phyloP scores from a whole-genome alignment of 2,113 vertebrate genomes.

The Gila orcuttii region DNA sequence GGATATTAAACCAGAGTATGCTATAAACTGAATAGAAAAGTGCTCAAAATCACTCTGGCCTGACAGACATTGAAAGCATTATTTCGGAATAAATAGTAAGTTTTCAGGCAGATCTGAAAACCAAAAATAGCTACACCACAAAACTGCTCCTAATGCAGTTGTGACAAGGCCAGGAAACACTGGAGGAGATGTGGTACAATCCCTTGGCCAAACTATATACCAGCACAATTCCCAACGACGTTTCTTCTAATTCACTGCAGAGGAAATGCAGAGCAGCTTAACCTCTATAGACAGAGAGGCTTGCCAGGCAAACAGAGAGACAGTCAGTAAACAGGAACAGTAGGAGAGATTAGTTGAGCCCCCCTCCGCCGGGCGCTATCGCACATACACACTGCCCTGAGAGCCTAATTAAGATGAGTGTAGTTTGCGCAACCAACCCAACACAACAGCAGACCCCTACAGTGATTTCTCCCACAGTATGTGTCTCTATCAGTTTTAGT shows the following conservation, averaged over 20 bases:
- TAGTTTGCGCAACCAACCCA: constrained; percentile 3
- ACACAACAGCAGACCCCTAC: constrained; percentile 27
- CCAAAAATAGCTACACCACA: background rate
- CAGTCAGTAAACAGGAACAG: constrained; percentile 44
- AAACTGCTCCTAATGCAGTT: background rate
- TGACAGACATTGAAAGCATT: background rate
- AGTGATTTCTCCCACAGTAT: background rate
- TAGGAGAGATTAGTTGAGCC: constrained; percentile 43
- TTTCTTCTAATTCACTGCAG: constrained; percentile 31
- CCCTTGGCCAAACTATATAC: constrained; percentile 46
- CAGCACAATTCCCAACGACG: constrained; percentile 14
- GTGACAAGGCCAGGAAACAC: background rate
- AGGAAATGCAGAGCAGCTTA: constrained; percentile 29
- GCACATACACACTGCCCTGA: constrained; percentile 16
- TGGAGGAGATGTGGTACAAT: background rate
- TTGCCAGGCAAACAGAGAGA: constrained; percentile 13
- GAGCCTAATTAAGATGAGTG: constrained; percentile 32
- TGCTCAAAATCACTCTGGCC: background rate
- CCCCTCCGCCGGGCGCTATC: background rate
- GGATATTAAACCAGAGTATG: background rate
- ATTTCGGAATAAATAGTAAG: background rate
- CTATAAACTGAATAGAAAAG: background rate
- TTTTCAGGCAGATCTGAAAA: background rate
- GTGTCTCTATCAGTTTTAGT: background rate
- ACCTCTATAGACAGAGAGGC: constrained; percentile 27